Conservation (phyloP, 2,888 invertebrate genomes). For the Nematopogon swammerdamellus region DNA sequence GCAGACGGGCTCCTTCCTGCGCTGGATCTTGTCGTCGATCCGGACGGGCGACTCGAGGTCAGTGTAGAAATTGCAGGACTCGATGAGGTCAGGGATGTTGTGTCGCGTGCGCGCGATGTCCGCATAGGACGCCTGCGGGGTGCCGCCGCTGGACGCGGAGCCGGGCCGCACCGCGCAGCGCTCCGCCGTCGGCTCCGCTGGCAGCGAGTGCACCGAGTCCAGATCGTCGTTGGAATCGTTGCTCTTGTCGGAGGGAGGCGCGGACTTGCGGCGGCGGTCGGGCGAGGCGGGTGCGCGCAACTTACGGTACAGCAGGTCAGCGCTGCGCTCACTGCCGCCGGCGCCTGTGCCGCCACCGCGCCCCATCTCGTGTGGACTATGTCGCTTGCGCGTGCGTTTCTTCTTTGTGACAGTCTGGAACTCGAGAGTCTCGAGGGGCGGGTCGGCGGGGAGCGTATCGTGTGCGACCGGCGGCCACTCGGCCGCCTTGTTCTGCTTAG, state of each 20-base stretch:
- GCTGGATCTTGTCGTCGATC: not conserved
- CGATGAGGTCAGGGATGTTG: constrained; percentile 51
- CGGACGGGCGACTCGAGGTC: constrained; percentile 21
- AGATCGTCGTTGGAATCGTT: constrained; percentile 78
- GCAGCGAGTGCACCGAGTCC: constrained; percentile 83
- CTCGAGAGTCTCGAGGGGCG: constrained; percentile 62
- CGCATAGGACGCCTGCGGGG: constrained; percentile 70
- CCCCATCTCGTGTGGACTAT: constrained; percentile 43
- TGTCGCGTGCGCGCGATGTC: constrained; percentile 68
- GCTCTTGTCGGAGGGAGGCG: constrained; percentile 81
- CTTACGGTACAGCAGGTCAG: constrained; percentile 12
- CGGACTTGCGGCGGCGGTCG: constrained; percentile 61
- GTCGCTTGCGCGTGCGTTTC: constrained; percentile 72
- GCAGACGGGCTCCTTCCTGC: constrained; percentile 10
- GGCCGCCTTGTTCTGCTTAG: constrained; percentile 14
- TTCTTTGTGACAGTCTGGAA: constrained; percentile 83
- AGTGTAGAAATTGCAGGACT: constrained; percentile 48
- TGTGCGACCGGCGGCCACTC: constrained; percentile 17
- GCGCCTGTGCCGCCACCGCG: constrained; percentile 17
- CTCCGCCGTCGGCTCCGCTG: constrained; percentile 42
- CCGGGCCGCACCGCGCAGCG: constrained; percentile 13
- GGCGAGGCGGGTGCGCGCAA: constrained; percentile 21
- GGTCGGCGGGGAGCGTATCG: constrained; percentile 38
- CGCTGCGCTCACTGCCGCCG: constrained; percentile 14
- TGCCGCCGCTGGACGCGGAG: constrained; percentile 28